phyloP scores from a whole-genome alignment of 92 coral and sea anemone genomes.

The Palythoa caribaeorum region DNA sequence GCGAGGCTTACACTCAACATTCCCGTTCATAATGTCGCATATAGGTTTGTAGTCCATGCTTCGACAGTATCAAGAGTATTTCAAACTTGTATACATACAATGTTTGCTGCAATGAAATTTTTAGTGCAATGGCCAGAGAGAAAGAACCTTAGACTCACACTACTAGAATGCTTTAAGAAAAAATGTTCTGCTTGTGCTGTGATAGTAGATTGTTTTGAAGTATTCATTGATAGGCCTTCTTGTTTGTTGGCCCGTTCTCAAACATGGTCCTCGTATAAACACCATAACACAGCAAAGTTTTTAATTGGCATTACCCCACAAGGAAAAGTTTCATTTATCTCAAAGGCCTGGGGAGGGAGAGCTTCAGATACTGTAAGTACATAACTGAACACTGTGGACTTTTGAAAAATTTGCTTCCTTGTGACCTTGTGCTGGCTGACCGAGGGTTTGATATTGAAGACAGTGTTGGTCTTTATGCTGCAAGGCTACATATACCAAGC shows the following conservation, averaged over 20 bases:
- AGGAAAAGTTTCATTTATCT: slow-evolving; percentile 75
- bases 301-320: slow-evolving; percentile 64
- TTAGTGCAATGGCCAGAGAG: slow-evolving; percentile 44
- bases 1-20: slow-evolving; percentile 58
- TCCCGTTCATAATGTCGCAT: slow-evolving; percentile 61
- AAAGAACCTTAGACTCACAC: slow-evolving; percentile 36
- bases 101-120: slow-evolving; percentile 35
- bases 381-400: slow-evolving; percentile 77
- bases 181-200: slow-evolving; percentile 40
- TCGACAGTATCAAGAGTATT: slow-evolving; percentile 51
- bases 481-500: slow-evolving; percentile 43
- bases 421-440: slow-evolving; percentile 67
- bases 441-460: slow-evolving; percentile 54
- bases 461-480: slow-evolving; percentile 42
- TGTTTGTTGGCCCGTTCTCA: slow-evolving; percentile 43
- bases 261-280: slow-evolving; percentile 50
- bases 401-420: slow-evolving; percentile 67
- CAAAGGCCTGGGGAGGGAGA: slow-evolving; percentile 75
- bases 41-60: slow-evolving; percentile 56
- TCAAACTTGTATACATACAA: slow-evolving; percentile 8
- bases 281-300: slow-evolving; percentile 48
- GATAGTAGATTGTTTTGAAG: slow-evolving; percentile 55
- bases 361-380: slow-evolving; percentile 68
- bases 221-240: slow-evolving; percentile 49
- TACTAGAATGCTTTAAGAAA: slow-evolving; percentile 18